Conservation (phyloP, 2,888 invertebrate species). For the Ennomos erosarius region DNA sequence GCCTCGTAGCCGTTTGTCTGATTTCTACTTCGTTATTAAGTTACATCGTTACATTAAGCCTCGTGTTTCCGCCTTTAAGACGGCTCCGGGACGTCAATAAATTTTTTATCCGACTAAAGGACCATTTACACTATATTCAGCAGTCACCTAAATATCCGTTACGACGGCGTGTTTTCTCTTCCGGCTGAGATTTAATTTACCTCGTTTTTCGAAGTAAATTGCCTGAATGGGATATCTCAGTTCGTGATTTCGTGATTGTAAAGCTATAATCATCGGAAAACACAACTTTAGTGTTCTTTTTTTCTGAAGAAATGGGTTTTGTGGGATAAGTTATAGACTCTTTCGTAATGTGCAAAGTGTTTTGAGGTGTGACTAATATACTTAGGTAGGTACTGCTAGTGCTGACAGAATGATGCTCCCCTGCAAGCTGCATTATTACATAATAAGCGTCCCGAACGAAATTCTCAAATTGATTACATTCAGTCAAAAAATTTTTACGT, state of each 20-base stretch:
- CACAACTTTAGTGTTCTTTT: conserved; percentile 12
- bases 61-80: conserved; percentile 19
- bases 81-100: conserved; percentile 16
- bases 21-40: conserved; percentile 33
- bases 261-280: conserved; percentile 10
- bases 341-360: background rate
- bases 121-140: conserved; percentile 21
- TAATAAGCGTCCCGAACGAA: too few species aligned
- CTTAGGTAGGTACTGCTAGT: too few species aligned
- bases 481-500: too few species aligned
- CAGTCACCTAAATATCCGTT: conserved; percentile 24
- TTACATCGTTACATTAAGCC: conserved; percentile 26
- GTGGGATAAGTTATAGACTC: conserved; percentile 6
- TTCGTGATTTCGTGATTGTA: conserved; percentile 15
- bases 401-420: too few species aligned
- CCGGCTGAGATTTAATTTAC: conserved; percentile 21
- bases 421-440: too few species aligned
- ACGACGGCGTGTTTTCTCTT: conserved; percentile 19
- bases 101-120: conserved; percentile 23
- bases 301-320: conserved; percentile 13
- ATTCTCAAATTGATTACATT: too few species aligned
- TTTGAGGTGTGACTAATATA: too few species aligned
- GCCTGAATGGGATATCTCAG: conserved; percentile 1
- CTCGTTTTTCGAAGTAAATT: conserved; percentile 21
- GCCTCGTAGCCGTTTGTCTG: conserved; percentile 34